Evolutionary conservation across 2,888 invertebrate species (phyloP), one percentile per base, ranked within the genome.

Genomic region (Cynaeus angustus): DNA sequence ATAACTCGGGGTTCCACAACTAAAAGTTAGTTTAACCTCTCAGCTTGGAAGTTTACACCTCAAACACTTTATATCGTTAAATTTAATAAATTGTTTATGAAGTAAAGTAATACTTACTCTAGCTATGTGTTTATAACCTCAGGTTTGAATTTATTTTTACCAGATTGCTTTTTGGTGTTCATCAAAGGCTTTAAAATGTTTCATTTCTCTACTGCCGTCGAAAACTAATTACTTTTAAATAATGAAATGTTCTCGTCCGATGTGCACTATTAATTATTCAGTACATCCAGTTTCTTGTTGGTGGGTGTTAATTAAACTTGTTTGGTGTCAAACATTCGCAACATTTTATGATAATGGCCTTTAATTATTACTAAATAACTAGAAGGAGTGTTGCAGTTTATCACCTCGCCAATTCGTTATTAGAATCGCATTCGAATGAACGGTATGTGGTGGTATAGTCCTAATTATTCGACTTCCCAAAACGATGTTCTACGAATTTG

Each of bases 301-400:
- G 28, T 26, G 26, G 21, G 4, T 50, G 30, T 50, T 50, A 37
- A 55, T 38, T 55, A 55, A 55, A 38, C 41, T 55, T 53, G 13
- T 10, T 28, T 13, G 14, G n/a, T n/a, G n/a, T 21, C 21, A 12
- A 50, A 14, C 9, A 38, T 4, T 13, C 28, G 4, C 10, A 8
- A 38, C 21, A 16, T 55, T 55, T 55, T 56, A 8, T 26, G 5
- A 43, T 43, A 56, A 43, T 43, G 8, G 56, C 26, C 12, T 13
- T 28, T 43, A 56, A 56, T 43, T 56, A 21, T 56, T 10, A n/a
- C 14, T 13, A 41, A 55, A 38, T n/a, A 55, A 55, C 38, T 2
- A 6, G 38, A 55, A 26, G 3, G 43, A 26, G 12, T 41, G 28
- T 43, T 43, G 26, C 10, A 43, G 28, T 38, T 56, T 21, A 8